Evolutionary conservation across 2,888 invertebrate species (phyloP), one percentile per base, ranked within the genome.

Genomic region (Leucophora obtusa): DNA sequence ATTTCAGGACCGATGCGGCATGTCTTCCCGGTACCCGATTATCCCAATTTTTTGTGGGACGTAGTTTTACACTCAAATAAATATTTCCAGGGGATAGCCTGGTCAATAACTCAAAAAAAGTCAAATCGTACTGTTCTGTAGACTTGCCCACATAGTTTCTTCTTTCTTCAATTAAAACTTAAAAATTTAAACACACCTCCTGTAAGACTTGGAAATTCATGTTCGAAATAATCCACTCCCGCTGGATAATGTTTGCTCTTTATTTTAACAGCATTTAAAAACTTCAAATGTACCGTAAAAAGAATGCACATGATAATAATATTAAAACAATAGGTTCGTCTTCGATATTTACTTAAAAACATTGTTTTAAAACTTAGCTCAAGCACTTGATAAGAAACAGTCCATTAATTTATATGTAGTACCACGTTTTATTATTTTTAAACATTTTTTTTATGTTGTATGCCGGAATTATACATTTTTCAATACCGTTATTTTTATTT

Each of bases 161-260:
- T 7, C 28, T 7, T 28, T 28, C 1, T 28, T 28, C 28, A 7
- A 6, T 28, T 28, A 5, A 28, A 28, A 3, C 7, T 28, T 3
- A 21, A 21, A 3, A 28, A 28, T 28, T 28, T 28, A 21, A 21
- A 82, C 83, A 74, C 74, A 83, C 82, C 82, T 83, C 56, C 76
- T 66, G 81, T 72, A 4, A 69, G 28, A 18, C 85, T 86, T 68
- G 77, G 83, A 65, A 87, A 86, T 62, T 88, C 88, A 56, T 88
- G 87, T 47, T 88, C 87, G 51, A 88, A 88, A 59, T 88, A 86
- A 84, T 88, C 86, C 78, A 87, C 85, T 15, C 85, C 85, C 69
- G 84, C 80, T 53, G 88, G 85, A 84, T 84, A 83, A 38, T 74
- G 65, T 73, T 83, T 84, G 38, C 54, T 63, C 35, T 79, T 66